Evolutionary conservation across 2,888 invertebrate genomes (phyloP).

Genomic region (Cheilosia vulpina): DNA sequence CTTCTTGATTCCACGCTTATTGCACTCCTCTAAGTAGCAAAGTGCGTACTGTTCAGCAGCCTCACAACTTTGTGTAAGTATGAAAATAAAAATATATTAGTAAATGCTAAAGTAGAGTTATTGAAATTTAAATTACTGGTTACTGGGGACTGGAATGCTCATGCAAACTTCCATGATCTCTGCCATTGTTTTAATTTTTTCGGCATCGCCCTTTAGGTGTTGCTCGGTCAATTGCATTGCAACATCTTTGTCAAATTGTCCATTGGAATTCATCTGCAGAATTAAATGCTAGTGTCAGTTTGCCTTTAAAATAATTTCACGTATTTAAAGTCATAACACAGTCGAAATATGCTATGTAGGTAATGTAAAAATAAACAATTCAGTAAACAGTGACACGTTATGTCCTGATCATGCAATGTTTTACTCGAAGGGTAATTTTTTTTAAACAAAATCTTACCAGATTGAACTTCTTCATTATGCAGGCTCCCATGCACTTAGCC

Average conservation of each 20-base stretch:
- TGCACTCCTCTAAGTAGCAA: constrained; percentile 77
- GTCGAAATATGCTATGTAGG: too few species aligned
- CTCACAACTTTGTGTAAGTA: constrained; percentile 76
- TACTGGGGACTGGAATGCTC: constrained; percentile 75
- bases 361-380: too few species aligned
- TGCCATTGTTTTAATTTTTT: constrained; percentile 76
- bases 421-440: neutral
- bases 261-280: constrained; percentile 76
- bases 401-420: neutral
- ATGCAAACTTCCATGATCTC: constrained; percentile 78
- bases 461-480: constrained; percentile 78
- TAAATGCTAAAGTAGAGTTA: neutral
- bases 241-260: constrained; percentile 77
- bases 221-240: constrained; percentile 76
- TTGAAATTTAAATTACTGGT: constrained; percentile 60
- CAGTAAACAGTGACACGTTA: too few species aligned
- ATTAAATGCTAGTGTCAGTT: neutral
- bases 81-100: neutral
- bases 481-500: constrained; percentile 79
- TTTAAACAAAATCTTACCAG: constrained; percentile 56
- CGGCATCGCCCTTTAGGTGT: constrained; percentile 76
- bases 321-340: too few species aligned
- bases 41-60: constrained; percentile 78
- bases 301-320: too few species aligned
- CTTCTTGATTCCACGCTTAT: constrained; percentile 76